Conservation (phyloP, 23 tunicate genomes). For the Pegea sp. region DNA sequence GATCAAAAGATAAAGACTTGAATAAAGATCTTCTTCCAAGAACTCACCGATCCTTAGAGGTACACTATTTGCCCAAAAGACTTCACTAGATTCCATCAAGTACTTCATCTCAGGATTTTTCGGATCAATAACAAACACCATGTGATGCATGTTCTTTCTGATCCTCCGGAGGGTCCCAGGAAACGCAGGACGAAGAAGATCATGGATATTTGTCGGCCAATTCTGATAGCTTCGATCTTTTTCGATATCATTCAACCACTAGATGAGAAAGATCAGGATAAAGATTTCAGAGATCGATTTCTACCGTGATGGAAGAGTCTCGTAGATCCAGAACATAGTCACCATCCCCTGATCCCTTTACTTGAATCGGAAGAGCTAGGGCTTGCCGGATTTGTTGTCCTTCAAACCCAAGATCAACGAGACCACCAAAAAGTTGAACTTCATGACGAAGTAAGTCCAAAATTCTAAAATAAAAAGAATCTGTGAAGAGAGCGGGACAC, state of each 20-base stretch:
- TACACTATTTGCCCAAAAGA: constrained; percentile 81
- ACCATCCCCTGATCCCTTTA: constrained; percentile 12
- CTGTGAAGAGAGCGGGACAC: neutral
- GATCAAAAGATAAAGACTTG: neutral
- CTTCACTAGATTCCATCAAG: constrained; percentile 38
- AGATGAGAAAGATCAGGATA: neutral
- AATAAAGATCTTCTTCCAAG: neutral
- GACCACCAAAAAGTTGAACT: constrained; percentile 36
- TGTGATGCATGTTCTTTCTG: constrained; percentile 65
- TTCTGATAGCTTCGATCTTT: constrained; percentile 52
- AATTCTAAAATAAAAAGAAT: constrained; percentile 18
- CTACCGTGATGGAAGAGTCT: constrained; percentile 44
- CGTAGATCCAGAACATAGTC: constrained; percentile 38
- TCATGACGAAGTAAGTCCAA: constrained; percentile 43
- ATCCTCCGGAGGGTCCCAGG: constrained; percentile 75
- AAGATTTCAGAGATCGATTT: neutral
- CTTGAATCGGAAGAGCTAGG: constrained; percentile 28
- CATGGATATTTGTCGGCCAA: constrained; percentile 64
- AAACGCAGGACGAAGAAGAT: constrained; percentile 89
- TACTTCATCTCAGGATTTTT: constrained; percentile 16
- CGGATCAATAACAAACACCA: constrained; percentile 65
- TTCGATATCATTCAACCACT: constrained; percentile 94
- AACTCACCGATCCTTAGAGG: constrained; percentile 62
- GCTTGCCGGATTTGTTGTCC: constrained; percentile 18
- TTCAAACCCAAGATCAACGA: constrained; percentile 12